These are phyloP conservation scores for Drosophila nigrodunni DNA, from an alignment of 1,140 invertebrate species.

Conservation along the genomic window DNA sequence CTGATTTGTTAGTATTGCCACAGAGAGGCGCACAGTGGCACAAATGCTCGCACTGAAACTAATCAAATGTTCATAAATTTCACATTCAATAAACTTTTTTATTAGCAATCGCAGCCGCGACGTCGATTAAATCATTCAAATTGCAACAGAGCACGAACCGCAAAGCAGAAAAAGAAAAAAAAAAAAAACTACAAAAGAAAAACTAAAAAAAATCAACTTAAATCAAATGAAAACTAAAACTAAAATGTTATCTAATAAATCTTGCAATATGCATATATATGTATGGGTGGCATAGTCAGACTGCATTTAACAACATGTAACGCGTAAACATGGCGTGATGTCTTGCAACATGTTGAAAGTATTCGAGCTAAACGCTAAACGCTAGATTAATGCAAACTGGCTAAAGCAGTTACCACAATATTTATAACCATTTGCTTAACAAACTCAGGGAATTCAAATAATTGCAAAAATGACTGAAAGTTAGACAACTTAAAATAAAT, in stretches of 20 bases:
- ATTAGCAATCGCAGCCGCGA: conserved; percentile 27
- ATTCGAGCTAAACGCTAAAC: conserved; percentile 39
- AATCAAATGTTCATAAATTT: conserved; percentile 45
- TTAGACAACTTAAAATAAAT: neutral
- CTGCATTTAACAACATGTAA: conserved; percentile 40
- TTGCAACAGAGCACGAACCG: conserved; percentile 68
- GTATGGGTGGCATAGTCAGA: neutral
- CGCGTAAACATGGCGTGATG: conserved; percentile 54
- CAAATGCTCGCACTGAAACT: conserved; percentile 2
- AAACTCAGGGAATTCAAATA: conserved; percentile 12
- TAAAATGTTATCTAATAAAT: conserved; percentile 81
- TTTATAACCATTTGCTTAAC: conserved; percentile 11
- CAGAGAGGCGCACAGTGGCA: conserved; percentile 4
- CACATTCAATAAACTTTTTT: conserved; percentile 47
- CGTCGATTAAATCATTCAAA: conserved; percentile 74
- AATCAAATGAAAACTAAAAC: conserved; percentile 59
- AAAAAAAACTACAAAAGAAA: neutral
- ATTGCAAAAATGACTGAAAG: neutral
- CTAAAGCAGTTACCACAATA: neutral
- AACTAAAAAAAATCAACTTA: conserved; percentile 17
- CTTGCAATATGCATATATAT: conserved; percentile 57
- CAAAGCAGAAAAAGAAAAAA: conserved; percentile 23
- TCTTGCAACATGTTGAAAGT: conserved; percentile 68
- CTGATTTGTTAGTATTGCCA: conserved; percentile 17
- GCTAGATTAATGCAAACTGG: conserved; percentile 42